Evolutionary conservation across 2,113 vertebrate species (phyloP).

Genomic region (Tychaedon coryphoeus): DNA sequence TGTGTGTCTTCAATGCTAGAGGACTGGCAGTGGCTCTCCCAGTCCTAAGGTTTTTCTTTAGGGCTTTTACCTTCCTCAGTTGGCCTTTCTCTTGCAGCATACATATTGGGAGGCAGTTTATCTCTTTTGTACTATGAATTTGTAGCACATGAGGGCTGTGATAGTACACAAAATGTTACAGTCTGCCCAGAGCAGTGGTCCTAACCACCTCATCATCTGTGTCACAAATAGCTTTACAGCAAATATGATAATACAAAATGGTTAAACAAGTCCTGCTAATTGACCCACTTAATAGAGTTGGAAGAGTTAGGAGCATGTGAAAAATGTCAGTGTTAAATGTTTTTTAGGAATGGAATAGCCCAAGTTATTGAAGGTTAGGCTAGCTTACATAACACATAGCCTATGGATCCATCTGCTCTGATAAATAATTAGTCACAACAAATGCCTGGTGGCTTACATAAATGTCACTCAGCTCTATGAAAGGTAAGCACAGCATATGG

Average conservation of each 20-base stretch:
- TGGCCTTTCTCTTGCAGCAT: not conserved
- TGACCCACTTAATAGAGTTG: not conserved
- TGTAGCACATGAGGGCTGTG: not conserved
- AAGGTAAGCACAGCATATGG: not conserved
- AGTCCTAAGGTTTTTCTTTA: not conserved
- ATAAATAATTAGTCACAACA: constrained; percentile 6
- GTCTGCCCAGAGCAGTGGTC: not conserved
- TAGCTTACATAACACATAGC: not conserved
- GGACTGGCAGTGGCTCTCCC: not conserved
- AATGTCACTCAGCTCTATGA: not conserved
- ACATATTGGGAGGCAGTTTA: not conserved
- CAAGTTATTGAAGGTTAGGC: not conserved
- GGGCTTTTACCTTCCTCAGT: not conserved
- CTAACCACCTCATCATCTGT: not conserved
- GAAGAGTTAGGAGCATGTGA: not conserved
- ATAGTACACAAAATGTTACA: not conserved
- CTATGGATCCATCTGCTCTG: not conserved
- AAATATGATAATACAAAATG: not conserved
- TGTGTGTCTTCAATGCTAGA: not conserved
- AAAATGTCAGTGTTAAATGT: not conserved
- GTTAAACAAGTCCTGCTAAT: not conserved
- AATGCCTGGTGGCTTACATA: not conserved
- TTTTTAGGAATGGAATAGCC: not conserved
- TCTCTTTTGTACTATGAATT: not conserved
- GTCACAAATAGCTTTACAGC: not conserved